Evolutionary conservation across 2,113 vertebrate species (phyloP), one percentile per base, ranked within the genome.

Genomic region (Rhinichthys klamathensis): DNA sequence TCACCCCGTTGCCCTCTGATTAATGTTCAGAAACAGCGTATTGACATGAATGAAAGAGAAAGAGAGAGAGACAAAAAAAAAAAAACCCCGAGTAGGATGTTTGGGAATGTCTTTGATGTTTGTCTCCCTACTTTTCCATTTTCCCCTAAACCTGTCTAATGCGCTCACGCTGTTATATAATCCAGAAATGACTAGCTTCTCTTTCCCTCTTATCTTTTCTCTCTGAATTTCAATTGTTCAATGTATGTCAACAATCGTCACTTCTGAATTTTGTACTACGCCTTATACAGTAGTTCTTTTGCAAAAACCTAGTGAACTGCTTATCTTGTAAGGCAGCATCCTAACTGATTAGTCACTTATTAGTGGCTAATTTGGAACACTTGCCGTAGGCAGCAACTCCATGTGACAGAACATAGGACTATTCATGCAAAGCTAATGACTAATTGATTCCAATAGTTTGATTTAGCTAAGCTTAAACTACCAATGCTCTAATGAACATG

Each of bases 71-170:
- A 46, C 1, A 30, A 30, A 30, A 30, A 30, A 82, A 27, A 70
- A 10, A 56, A 60, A 38, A 51, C n/a, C n/a, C n/a, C 25, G 73
- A 54, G 16, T 77, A 38, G 27, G 65, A 58, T 56, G 65, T 82
- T 72, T 70, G 46, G 27, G 80, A 82, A 56, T 56, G 27, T 56
- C 80, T 82, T 70, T 70, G 65, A 82, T 82, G 65, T 82, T 70
- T 51, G 65, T 82, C 65, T 72, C 65, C 7, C 32, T 69, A 23
- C 1, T 69, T 32, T 51, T n/a, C 16, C 2, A 0, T 58, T 80
- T 80, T 11, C n/a, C 7, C 15, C 58, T 44, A 67, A 67, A 81
- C 60, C 61, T 79, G 27, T 60, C 76, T 30, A 67, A 81, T 49
- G 38, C 16, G 3, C 23, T 63, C 23, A 27, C 77, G 5, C 38